Percentiles rank a stretch among this genome's conserved stretches.
These are phyloP conservation scores for Pyralis farinalis DNA, from an alignment of 2,888 invertebrate genomes.

Conservation along the genomic window DNA sequence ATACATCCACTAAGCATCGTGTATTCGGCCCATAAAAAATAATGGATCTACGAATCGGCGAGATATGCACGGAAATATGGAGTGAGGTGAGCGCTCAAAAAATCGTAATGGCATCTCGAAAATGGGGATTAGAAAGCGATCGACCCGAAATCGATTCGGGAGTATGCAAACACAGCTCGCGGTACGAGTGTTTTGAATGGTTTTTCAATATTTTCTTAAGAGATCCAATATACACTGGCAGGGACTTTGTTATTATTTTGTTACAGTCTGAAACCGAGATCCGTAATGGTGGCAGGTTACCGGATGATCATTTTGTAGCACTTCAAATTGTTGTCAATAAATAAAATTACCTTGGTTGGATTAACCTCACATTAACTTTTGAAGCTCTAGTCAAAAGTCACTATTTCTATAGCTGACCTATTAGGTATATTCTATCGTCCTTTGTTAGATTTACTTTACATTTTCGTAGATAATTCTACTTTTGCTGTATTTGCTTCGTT, in stretches of 20 bases:
- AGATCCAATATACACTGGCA: neutral
- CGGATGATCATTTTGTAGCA: no score
- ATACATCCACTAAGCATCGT: slow-evolving; percentile 64
- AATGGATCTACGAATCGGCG: slow-evolving; percentile 79
- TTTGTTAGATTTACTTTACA: no score
- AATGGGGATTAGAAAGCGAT: slow-evolving; percentile 79
- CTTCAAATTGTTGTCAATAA: no score
- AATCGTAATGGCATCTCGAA: slow-evolving; percentile 77
- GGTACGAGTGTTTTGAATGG: slow-evolving; percentile 19
- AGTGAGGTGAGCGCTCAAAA: slow-evolving; percentile 73
- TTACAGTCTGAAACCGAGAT: no score
- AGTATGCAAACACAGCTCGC: slow-evolving; percentile 53
- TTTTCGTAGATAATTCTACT: no score
- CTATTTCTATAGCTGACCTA: no score
- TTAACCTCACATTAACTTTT: no score
- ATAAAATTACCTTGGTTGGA: no score
- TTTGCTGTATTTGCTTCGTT: no score
- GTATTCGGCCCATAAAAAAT: slow-evolving; percentile 78
- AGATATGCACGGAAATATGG: slow-evolving; percentile 79
- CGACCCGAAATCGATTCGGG: slow-evolving; percentile 69
- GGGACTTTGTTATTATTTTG: neutral
- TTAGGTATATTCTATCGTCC: no score
- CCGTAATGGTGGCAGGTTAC: no score
- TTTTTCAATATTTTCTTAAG: slow-evolving; percentile 7
- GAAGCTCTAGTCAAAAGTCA: no score